Percentiles rank a stretch among this genome's conserved stretches.
Evolutionary conservation across 1,140 invertebrate species (phyloP).

Genomic region (Paraescarpia echinospica): DNA sequence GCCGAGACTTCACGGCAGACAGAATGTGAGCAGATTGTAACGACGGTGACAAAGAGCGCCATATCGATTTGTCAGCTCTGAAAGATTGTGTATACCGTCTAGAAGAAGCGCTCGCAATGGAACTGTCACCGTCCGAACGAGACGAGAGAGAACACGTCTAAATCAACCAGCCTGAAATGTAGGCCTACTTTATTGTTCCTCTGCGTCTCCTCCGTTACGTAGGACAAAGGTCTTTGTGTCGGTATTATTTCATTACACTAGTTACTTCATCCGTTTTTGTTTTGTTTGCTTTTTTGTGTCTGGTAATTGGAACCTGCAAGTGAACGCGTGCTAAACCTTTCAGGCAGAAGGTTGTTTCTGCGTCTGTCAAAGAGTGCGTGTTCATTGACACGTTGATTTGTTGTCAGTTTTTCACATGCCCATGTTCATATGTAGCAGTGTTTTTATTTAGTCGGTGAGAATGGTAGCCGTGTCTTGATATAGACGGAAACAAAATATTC

Average conservation of each 20-base stretch:
- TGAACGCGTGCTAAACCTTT: neutral
- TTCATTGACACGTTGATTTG: neutral
- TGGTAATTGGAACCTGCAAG: neutral
- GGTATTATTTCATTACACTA: neutral
- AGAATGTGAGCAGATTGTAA: neutral
- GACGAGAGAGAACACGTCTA: neutral
- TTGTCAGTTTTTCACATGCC: neutral
- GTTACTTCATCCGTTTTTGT: neutral
- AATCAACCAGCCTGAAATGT: neutral
- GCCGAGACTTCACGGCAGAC: neutral
- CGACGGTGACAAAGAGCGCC: neutral
- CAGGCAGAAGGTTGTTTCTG: neutral
- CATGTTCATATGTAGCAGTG: neutral
- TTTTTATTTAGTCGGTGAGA: neutral
- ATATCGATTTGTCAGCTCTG: neutral
- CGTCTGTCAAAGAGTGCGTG: neutral
- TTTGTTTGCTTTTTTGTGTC: neutral
- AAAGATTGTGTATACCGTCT: neutral
- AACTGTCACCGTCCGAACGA: neutral
- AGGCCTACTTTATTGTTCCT: neutral
- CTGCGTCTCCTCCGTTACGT: neutral
- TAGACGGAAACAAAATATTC: no score
- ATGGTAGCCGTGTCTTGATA: no score
- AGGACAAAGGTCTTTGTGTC: neutral
- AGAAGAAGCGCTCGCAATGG: neutral